phyloP scores from a whole-genome alignment of 1,140 invertebrate species.

The Drosophila sturtevanti region DNA sequence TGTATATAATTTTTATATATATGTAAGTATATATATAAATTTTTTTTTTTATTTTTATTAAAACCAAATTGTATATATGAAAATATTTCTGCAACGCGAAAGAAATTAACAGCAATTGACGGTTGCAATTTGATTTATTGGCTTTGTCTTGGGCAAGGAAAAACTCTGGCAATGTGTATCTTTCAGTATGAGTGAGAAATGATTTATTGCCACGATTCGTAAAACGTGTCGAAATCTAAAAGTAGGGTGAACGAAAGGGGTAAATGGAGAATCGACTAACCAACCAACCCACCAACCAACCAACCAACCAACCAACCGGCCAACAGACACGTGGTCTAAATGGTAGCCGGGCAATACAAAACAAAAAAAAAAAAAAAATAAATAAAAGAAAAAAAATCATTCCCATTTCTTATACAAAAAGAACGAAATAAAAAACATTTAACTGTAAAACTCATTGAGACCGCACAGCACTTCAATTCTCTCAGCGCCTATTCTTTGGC shows the following conservation, averaged over 20 bases:
- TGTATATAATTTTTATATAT: background rate
- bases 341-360: background rate
- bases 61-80: conserved; percentile 14
- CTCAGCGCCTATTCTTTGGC: background rate
- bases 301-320: background rate
- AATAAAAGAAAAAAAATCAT: no score
- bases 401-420: conserved; percentile 10
- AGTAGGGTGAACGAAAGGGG: conserved; percentile 2
- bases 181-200: conserved; percentile 25
- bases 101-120: conserved; percentile 63
- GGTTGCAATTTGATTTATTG: conserved; percentile 58
- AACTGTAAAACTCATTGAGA: conserved; percentile 60
- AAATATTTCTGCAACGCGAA: conserved; percentile 46
- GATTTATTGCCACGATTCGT: conserved; percentile 55
- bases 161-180: conserved; percentile 30
- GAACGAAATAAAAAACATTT: conserved; percentile 48
- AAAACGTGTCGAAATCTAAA: conserved; percentile 47
- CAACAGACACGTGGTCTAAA: conserved; percentile 12
- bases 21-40: conserved; percentile 2
- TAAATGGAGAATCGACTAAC: background rate
- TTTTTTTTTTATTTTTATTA: background rate
- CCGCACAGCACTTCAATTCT: conserved; percentile 48
- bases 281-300: background rate
- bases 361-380: no score
- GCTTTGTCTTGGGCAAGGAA: conserved; percentile 35